Conservation (phyloP, 2,113 vertebrate genomes). For the Pampusana beccarii region DNA sequence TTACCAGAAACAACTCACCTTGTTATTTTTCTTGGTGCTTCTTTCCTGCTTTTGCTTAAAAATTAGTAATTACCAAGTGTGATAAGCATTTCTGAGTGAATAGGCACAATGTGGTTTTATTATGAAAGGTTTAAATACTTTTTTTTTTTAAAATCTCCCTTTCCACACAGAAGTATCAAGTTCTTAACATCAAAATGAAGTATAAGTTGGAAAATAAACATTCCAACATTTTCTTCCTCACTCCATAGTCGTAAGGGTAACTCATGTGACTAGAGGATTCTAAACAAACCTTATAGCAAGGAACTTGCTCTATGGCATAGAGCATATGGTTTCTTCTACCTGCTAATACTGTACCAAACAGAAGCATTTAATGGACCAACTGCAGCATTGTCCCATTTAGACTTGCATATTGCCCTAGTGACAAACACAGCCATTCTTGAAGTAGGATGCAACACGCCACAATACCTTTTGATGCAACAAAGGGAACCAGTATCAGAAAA, state of each 20-base stretch:
- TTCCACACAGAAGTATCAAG: not conserved
- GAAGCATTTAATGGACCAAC: not conserved
- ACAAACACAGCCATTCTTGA: too few relatives aligned
- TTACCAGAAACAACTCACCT: not conserved
- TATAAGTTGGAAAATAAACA: not conserved
- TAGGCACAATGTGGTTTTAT: too few relatives aligned
- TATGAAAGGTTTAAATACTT: not conserved
- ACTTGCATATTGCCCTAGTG: too few relatives aligned
- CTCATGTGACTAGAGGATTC: not conserved
- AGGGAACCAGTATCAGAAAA: not conserved
- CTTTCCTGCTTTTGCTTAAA: not conserved
- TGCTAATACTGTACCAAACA: not conserved
- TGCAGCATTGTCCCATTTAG: not conserved
- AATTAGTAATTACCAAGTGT: not conserved
- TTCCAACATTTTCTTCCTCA: not conserved
- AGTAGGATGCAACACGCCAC: not conserved
- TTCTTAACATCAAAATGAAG: not conserved
- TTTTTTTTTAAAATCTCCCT: not conserved
- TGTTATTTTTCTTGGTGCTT: not conserved
- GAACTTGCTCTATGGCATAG: not conserved
- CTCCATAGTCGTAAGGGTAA: not conserved
- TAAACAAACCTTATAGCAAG: not conserved
- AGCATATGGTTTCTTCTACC: not conserved
- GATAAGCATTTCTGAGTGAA: not conserved
- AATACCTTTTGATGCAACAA: not conserved